phyloP scores from a whole-genome alignment of 2,888 invertebrate genomes.

The Syrista parreyssii region DNA sequence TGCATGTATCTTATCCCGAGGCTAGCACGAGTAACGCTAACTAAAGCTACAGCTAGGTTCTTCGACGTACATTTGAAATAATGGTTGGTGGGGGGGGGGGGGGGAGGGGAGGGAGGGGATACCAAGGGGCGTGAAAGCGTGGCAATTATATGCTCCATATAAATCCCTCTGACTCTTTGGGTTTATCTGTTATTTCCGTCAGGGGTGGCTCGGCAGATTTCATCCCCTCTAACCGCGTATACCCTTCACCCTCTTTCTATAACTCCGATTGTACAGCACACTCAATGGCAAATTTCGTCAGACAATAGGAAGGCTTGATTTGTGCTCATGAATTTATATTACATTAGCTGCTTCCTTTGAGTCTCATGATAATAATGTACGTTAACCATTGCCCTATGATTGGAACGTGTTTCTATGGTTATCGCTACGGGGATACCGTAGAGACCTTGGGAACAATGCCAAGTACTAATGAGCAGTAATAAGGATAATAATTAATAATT shows the following conservation, averaged over 20 bases:
- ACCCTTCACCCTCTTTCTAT: too few species aligned
- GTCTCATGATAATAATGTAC: too few species aligned
- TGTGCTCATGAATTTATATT: constrained; percentile 48
- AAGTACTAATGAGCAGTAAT: too few species aligned
- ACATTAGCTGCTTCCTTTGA: constrained; percentile 12
- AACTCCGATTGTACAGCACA: too few species aligned
- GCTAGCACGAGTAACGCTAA: constrained; percentile 17
- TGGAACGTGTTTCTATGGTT: too few species aligned
- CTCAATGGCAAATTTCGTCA: constrained; percentile 40
- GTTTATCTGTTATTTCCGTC: constrained; percentile 31
- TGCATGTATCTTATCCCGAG: background rate
- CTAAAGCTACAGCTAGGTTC: constrained; percentile 10
- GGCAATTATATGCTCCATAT: constrained; percentile 34
- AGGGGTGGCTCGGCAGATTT: constrained; percentile 18
- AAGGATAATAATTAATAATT: too few species aligned
- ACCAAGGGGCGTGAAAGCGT: constrained; percentile 23
- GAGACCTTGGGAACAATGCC: too few species aligned
- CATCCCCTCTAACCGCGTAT: constrained; percentile 8
- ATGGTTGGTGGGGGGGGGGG: constrained; percentile 15
- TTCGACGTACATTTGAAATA: constrained; percentile 9
- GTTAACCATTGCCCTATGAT: too few species aligned
- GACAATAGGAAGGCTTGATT: constrained; percentile 46
- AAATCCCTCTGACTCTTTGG: constrained; percentile 37
- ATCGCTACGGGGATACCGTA: too few species aligned
- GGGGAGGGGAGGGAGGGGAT: background rate